Evolutionary conservation across 2,888 invertebrate genomes (phyloP).

Genomic region (Microctonus aethiopoides): DNA sequence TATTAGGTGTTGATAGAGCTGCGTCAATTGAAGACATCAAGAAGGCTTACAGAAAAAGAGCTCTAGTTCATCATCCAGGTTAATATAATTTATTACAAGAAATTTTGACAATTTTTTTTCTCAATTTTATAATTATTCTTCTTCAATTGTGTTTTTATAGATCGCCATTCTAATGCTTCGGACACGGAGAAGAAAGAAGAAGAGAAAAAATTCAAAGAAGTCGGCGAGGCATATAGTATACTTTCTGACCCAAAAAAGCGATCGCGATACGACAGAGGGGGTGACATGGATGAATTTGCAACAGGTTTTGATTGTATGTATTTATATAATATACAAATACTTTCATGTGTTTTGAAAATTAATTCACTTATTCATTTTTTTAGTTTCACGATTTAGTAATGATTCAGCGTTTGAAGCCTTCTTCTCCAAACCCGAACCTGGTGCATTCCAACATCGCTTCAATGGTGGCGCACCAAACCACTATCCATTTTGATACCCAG

Average conservation of each 20-base stretch:
- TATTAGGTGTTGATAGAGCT: slow-evolving; percentile 84
- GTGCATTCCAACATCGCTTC: slow-evolving; percentile 70
- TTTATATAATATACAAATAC: slow-evolving; percentile 43
- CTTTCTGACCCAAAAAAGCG: slow-evolving; percentile 92
- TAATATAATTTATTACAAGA: slow-evolving; percentile 29
- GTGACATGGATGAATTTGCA: slow-evolving; percentile 84
- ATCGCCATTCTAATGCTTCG: slow-evolving; percentile 90
- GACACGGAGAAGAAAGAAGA: slow-evolving; percentile 88
- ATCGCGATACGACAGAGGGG: slow-evolving; percentile 89
- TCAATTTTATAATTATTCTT: background rate
- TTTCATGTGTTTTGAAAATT: background rate
- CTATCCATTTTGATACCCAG: slow-evolving; percentile 79
- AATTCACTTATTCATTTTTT: slow-evolving; percentile 49
- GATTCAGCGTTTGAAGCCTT: slow-evolving; percentile 87
- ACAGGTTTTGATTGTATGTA: slow-evolving; percentile 68
- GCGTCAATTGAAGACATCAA: slow-evolving; percentile 94
- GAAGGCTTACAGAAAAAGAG: slow-evolving; percentile 92
- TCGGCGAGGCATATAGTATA: slow-evolving; percentile 95
- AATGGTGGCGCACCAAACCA: slow-evolving; percentile 71
- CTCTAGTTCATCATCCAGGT: slow-evolving; percentile 91
- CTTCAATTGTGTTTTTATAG: slow-evolving; percentile 67
- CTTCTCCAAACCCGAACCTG: slow-evolving; percentile 72
- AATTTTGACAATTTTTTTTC: background rate
- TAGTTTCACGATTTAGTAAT: slow-evolving; percentile 80
- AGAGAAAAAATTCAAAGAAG: slow-evolving; percentile 93